These are phyloP conservation scores for Dromiciops gliroides DNA, from an alignment of 2,113 vertebrate species.

Conservation along the genomic window DNA sequence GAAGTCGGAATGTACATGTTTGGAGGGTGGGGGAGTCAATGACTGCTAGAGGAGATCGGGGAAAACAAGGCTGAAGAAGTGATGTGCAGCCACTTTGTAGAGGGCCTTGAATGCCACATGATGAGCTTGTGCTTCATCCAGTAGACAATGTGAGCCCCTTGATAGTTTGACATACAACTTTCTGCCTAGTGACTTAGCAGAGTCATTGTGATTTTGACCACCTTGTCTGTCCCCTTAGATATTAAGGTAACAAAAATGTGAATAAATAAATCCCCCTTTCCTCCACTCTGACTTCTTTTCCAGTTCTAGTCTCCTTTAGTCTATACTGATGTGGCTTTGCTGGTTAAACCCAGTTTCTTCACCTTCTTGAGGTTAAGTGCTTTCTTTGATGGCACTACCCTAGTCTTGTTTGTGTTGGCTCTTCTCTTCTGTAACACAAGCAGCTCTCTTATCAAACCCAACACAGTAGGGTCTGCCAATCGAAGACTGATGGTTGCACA, in stretches of 20 bases:
- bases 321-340: background rate
- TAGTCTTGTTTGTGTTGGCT: accelerated
- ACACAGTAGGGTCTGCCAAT: background rate
- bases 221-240: background rate
- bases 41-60: background rate
- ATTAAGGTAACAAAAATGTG: background rate
- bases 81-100: background rate
- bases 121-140: background rate
- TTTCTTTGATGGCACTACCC: background rate
- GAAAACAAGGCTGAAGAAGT: background rate
- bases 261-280: background rate
- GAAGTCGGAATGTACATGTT: background rate
- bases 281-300: background rate
- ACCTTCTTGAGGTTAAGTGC: background rate
- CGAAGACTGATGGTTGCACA: background rate
- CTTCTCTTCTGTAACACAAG: accelerated
- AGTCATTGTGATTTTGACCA: background rate
- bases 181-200: background rate
- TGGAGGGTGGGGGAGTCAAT: background rate
- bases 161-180: background rate
- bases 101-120: background rate
- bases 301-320: background rate
- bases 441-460: background rate
- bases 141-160: background rate
- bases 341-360: background rate